Evolutionary conservation across 2,113 vertebrate genomes (phyloP), one percentile per base, ranked within the genome.

Genomic region (Phalacrocorax aristotelis): DNA sequence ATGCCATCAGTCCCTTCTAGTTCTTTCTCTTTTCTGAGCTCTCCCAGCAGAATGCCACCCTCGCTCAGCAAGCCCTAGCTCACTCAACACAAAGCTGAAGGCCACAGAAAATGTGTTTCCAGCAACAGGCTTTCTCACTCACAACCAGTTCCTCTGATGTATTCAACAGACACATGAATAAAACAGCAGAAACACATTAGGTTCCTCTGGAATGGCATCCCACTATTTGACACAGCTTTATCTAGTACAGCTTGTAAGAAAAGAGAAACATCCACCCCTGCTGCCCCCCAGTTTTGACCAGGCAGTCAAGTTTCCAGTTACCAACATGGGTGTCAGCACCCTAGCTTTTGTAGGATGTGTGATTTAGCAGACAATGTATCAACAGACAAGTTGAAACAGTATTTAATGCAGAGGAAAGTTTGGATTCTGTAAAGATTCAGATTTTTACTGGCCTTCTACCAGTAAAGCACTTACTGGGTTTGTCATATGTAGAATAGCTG

Each of bases 201-300:
- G 15, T 40, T 88, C 26, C 36, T 61, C 30, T 49, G 46, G 49
- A 62, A 62, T 21, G 9, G 8, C 46, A 44, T 49, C 14, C 23
- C 75, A 23, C 52, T 68, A 5, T 57, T 78, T 36, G 15, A 51
- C 46, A 66, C 34, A 49, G 19, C 55, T 89, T 77, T 49, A 34
- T 58, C 11, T 61, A 68, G n/a, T 25, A 25, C 22, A 48, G 26
- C 13, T 83, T 68, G 19, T 60, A 77, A 62, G 69, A 78, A 84
- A 18, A 84, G 36, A 80, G 22, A 54, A 6, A 29, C 13, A 65
- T 51, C 46, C 13, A 30, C 11, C 25, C 10, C 27, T 38, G 13
- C 3, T 1, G 4, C 2, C 25, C 12, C 13, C 18, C 15, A n/a
- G 0, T 52, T 83, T n/a, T 55, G n/a, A 51, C 32, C 13, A 87